Base-by-base conservation (phyloP, 2,888 invertebrate species). In the Hyposoter dolosus region DNA sequence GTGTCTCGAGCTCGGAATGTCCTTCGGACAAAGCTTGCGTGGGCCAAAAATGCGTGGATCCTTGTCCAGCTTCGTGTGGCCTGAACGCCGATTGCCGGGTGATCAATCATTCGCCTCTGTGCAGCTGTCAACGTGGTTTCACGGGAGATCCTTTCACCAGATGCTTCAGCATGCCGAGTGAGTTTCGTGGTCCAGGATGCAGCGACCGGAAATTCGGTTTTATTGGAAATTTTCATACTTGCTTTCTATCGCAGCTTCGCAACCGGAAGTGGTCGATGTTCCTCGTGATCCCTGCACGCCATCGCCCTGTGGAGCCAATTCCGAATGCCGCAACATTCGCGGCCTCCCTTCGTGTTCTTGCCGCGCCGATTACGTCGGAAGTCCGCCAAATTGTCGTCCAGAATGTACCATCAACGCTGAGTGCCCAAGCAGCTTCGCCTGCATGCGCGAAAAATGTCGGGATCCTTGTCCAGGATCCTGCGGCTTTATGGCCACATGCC, bases 231-330 rank as follows among this genome's bases (percentile, higher is more conserved):
- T 96, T 96, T 88, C 96, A 97, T 17, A 3, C 3, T 85, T 97
- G 97, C 90, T 98, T 98, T 94, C 96, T 96, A 94, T 97, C 97
- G 94, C 92, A 94, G 28, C 47, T 28, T 17, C 28, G 95, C 96
- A 91, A 96, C 97, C 92, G 96, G 96, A 90, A 96, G 96, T 83
- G 97, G 97, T 78, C 96, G 97, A 89, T 97, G 97, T 85, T 17
- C 89, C 91, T 66, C 83, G 87, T 87, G 96, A 97, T 92, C 97
- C 97, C 32, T 98, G 98, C 93, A 95, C 96, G 71, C 98, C 97
- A 56, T 97, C 97, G 74, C 98, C 98, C 0, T 98, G 98, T 92
- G 98, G 98, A 75, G 97, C 97, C 3, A 96, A 97, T 93, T 97
- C 98, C 7, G 96, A 97, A 93, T 98, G 98, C 92, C 96, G 97